Conservation (phyloP, 2,888 invertebrate genomes). For the Asteroscopus sphinx region DNA sequence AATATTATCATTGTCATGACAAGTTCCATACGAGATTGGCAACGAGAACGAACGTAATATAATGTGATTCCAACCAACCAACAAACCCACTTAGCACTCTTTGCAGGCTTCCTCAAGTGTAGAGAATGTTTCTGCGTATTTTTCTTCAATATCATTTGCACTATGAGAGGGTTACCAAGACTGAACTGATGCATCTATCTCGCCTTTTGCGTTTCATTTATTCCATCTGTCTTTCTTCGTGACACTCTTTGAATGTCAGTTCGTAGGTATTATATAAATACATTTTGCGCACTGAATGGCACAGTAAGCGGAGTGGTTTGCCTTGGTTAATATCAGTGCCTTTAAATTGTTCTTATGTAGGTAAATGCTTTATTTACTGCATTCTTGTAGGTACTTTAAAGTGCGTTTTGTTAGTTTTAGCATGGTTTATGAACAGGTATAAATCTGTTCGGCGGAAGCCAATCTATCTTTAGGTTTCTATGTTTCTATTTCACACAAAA, state of each 20-base stretch:
- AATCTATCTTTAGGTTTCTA: slow-evolving; percentile 4
- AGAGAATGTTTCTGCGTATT: too few relatives aligned
- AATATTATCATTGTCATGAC: slow-evolving; percentile 34
- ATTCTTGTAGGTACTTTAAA: slow-evolving; percentile 11
- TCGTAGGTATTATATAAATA: slow-evolving; percentile 10
- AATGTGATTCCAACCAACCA: slow-evolving; percentile 15
- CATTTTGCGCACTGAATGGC: slow-evolving; percentile 25
- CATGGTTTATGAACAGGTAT: too few relatives aligned
- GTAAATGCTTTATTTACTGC: slow-evolving; percentile 10
- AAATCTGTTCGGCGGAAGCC: slow-evolving; percentile 5
- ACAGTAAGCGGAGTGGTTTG: slow-evolving; percentile 19
- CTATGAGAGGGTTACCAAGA: too few relatives aligned
- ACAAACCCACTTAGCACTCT: too few relatives aligned
- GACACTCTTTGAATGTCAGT: slow-evolving; percentile 15
- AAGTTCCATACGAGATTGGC: slow-evolving; percentile 10
- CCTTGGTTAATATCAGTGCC: slow-evolving; percentile 15
- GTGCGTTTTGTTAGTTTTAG: slow-evolving; percentile 4
- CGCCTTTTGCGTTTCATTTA: slow-evolving; percentile 12
- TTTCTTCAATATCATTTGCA: too few relatives aligned
- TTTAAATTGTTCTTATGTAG: too few relatives aligned
- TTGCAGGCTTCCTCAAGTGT: slow-evolving; percentile 19
- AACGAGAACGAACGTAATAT: slow-evolving; percentile 17
- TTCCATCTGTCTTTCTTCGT: slow-evolving; percentile 13
- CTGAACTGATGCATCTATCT: too few relatives aligned
- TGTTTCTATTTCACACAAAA: slow-evolving; percentile 10